A percentile compares a stretch with the other conserved stretches of the same genome.
These are phyloP conservation scores for Picus viridis DNA, from an alignment of 2,797 vertebrate genomes.

Conservation along the genomic window DNA sequence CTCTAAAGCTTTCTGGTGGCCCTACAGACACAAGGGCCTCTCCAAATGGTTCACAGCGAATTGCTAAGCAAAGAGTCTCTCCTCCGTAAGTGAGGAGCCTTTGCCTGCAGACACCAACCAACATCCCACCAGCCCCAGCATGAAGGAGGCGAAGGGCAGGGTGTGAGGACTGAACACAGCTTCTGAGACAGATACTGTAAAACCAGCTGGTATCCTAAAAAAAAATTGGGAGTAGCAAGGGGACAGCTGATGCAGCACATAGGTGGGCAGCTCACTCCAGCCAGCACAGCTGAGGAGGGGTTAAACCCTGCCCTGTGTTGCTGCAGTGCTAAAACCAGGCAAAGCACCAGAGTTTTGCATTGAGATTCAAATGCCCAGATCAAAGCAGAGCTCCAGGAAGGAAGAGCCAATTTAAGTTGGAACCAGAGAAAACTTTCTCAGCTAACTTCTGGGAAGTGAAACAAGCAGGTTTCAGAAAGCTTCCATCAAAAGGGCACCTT, in stretches of 20 bases:
- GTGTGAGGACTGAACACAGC: accelerated
- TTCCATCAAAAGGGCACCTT: neutral
- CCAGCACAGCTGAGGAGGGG: neutral
- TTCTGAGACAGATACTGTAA: neutral
- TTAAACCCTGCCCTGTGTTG: neutral
- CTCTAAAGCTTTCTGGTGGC: neutral
- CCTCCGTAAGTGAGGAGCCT: neutral
- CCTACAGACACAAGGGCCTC: neutral
- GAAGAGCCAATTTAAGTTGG: conserved; percentile 58
- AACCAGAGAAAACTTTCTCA: conserved; percentile 58
- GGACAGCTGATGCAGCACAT: accelerated
- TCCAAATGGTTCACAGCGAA: accelerated
- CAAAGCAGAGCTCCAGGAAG: conserved; percentile 65
- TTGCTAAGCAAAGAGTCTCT: accelerated
- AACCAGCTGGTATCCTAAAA: neutral
- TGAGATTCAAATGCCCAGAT: conserved; percentile 58
- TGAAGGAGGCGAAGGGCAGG: neutral
- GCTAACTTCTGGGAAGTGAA: conserved; percentile 62
- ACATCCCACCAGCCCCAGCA: neutral
- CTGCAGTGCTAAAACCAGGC: conserved; percentile 12
- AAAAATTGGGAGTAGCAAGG: accelerated
- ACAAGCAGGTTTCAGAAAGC: conserved; percentile 23
- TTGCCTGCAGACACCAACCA: neutral
- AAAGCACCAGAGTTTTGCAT: neutral
- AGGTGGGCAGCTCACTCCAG: neutral